These are phyloP conservation scores for Campoletis raptor DNA, from an alignment of 2,888 invertebrate species.

Conservation along the genomic window DNA sequence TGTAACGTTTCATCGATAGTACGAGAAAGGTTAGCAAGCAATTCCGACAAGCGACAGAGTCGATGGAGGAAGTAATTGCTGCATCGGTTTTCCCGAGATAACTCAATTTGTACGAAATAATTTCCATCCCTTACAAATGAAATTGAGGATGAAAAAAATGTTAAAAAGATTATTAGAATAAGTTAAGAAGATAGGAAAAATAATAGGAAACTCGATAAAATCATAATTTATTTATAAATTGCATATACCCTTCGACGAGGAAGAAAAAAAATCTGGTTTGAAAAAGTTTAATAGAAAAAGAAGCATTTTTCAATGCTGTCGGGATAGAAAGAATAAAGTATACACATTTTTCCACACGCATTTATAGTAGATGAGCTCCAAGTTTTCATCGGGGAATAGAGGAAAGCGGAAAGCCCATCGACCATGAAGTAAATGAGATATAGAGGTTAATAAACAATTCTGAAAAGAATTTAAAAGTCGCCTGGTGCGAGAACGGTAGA, in stretches of 20 bases:
- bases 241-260: background rate
- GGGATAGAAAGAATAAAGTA: conserved; percentile 12
- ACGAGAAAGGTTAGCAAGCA: conserved; percentile 51
- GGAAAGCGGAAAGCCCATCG: conserved; percentile 18
- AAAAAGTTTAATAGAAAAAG: background rate
- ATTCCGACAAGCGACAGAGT: conserved; percentile 37
- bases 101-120: conserved; percentile 19
- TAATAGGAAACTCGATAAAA: background rate
- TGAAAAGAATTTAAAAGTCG: conserved; percentile 51
- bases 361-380: background rate
- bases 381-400: conserved; percentile 30
- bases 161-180: background rate
- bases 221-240: background rate
- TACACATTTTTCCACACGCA: background rate
- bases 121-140: conserved; percentile 7
- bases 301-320: background rate
- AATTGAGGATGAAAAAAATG: background rate
- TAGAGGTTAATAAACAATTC: conserved; percentile 52
- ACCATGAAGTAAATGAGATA: conserved; percentile 32
- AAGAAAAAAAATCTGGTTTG: background rate
- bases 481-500: conserved; percentile 17
- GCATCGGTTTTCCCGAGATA: conserved; percentile 32
- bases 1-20: conserved; percentile 8
- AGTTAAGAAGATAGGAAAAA: background rate
- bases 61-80: conserved; percentile 28